Evolutionary conservation across 2,113 vertebrate species (phyloP).

Genomic region (rat (Rattus norvegicus)): DNA sequence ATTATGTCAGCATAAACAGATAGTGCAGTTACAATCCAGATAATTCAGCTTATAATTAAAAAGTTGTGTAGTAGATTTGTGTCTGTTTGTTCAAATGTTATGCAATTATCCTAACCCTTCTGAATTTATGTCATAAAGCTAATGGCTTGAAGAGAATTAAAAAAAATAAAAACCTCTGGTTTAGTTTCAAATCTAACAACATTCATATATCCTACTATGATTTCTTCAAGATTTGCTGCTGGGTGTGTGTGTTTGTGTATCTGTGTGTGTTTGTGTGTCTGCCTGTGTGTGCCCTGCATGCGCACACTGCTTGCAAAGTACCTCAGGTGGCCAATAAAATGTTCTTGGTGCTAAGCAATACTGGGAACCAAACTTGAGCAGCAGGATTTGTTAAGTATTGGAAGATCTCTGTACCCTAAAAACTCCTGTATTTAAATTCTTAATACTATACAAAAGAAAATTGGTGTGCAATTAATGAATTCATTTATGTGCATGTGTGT

Average conservation of each 20-base stretch:
- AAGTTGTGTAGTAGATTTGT: neutral
- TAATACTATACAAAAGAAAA: neutral
- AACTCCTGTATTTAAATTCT: neutral
- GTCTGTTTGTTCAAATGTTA: neutral
- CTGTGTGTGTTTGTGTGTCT: neutral
- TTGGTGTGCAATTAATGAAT: neutral
- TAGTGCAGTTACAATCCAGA: neutral
- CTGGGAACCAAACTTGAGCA: neutral
- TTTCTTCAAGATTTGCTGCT: neutral
- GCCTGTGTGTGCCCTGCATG: too few relatives aligned
- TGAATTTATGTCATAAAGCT: neutral
- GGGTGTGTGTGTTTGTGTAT: neutral
- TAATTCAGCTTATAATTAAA: neutral
- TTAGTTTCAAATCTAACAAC: neutral
- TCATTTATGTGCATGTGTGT: neutral
- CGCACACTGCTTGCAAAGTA: neutral
- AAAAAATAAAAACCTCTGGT: neutral
- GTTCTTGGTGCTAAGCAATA: neutral
- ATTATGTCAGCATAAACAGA: neutral
- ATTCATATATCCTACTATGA: neutral
- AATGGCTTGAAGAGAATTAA: neutral
- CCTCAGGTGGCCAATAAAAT: neutral
- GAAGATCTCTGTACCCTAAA: neutral
- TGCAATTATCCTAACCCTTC: neutral
- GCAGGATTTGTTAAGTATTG: neutral